Evolutionary conservation across 1,140 invertebrate species (phyloP).

Genomic region (Neuroterus valhalla): DNA sequence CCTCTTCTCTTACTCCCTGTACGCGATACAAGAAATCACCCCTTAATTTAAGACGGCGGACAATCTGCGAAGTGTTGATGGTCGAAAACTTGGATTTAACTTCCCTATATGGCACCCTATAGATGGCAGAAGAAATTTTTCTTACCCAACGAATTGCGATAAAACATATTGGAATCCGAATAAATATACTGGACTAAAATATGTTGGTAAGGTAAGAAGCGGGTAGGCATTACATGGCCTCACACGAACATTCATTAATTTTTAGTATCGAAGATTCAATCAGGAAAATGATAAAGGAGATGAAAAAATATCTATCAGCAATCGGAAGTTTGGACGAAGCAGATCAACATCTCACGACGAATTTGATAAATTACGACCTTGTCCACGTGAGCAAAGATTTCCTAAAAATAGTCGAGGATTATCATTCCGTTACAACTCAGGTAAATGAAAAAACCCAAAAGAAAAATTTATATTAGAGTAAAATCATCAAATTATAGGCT

Average conservation of each 20-base stretch:
- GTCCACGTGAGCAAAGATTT: slow-evolving; percentile 67
- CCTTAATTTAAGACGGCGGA: too few species aligned
- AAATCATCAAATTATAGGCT: too few species aligned
- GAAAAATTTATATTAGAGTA: neutral
- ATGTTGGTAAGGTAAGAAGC: slow-evolving; percentile 1
- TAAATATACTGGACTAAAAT: neutral
- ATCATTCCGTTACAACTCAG: slow-evolving; percentile 70
- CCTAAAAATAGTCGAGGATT: slow-evolving; percentile 68
- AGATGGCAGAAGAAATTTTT: too few species aligned
- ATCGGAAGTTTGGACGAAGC: slow-evolving; percentile 61
- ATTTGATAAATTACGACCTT: slow-evolving; percentile 65
- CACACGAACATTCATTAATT: slow-evolving; percentile 35
- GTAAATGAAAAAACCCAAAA: slow-evolving; percentile 45
- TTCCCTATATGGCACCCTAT: too few species aligned
- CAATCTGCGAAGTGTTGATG: too few species aligned
- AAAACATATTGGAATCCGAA: too few species aligned
- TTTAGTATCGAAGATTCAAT: slow-evolving; percentile 67
- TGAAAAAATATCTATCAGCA: slow-evolving; percentile 68
- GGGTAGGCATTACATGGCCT: slow-evolving; percentile 22
- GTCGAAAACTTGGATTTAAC: too few species aligned
- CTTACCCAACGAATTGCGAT: too few species aligned
- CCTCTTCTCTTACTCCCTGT: too few species aligned
- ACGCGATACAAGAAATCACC: too few species aligned
- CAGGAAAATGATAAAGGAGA: slow-evolving; percentile 69
- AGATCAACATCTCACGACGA: slow-evolving; percentile 67